A percentile compares a stretch with the other conserved stretches of the same genome.
These are phyloP conservation scores for Cirrhinus mrigala DNA, from an alignment of 2,797 vertebrate species.

Conservation along the genomic window DNA sequence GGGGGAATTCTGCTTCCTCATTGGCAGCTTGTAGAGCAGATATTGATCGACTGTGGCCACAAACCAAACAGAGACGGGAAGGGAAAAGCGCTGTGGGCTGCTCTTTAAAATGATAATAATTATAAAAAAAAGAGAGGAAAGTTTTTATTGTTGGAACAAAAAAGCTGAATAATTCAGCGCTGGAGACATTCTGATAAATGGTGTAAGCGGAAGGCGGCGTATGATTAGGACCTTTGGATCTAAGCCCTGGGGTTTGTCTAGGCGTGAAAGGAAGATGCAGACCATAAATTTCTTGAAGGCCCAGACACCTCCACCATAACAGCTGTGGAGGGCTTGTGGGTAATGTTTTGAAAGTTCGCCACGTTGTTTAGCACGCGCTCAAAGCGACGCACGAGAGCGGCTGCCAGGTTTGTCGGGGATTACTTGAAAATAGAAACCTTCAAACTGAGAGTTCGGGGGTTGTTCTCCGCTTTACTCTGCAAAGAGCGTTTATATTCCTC, in stretches of 20 bases:
- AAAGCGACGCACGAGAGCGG: constrained; percentile 2
- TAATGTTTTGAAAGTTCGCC: constrained; percentile 28
- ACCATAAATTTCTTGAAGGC: constrained; percentile 56
- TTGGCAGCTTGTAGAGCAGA: constrained; percentile 54
- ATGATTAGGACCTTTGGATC: constrained; percentile 59
- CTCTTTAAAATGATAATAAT: constrained; percentile 58
- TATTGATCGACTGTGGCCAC: constrained; percentile 59
- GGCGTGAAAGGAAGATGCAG: constrained; percentile 55
- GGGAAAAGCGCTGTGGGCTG: constrained; percentile 16
- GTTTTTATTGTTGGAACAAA: constrained; percentile 45
- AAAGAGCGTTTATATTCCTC: constrained; percentile 38
- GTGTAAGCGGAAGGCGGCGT: constrained; percentile 33
- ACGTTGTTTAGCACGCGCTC: constrained; percentile 41
- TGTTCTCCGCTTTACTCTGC: constrained; percentile 33
- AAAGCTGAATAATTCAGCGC: constrained; percentile 55
- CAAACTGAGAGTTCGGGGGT: constrained; percentile 35
- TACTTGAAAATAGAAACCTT: constrained; percentile 53
- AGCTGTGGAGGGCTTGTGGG: constrained; percentile 43
- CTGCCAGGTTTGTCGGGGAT: constrained; percentile 45
- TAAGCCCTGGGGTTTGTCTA: constrained; percentile 53
- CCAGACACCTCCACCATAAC: constrained; percentile 40
- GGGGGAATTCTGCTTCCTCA: constrained; percentile 53
- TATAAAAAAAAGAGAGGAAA: constrained; percentile 44
- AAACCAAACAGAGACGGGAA: constrained; percentile 51
- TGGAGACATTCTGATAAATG: constrained; percentile 46